Conservation (phyloP, 2,797 vertebrate species). For the Chiroxiphia lanceolata region DNA sequence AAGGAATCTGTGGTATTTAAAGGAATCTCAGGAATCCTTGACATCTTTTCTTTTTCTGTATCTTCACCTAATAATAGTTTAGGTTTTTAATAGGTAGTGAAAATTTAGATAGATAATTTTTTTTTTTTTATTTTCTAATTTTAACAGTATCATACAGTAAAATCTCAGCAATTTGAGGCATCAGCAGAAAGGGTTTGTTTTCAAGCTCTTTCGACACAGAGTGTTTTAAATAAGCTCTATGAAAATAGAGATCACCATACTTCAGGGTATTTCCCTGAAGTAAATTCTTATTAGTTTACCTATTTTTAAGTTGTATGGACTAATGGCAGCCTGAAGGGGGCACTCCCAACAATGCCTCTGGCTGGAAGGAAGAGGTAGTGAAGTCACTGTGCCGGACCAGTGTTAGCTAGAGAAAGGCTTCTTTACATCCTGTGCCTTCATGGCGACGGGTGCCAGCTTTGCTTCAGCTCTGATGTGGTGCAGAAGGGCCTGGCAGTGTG, state of each 20-base stretch:
- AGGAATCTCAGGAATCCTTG: not conserved
- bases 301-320: not conserved
- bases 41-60: not conserved
- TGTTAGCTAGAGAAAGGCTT: not conserved
- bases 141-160: not conserved
- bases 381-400: not conserved
- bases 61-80: not conserved
- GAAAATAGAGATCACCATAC: not conserved
- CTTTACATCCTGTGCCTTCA: not conserved
- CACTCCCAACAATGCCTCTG: fast-evolving
- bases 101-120: not conserved
- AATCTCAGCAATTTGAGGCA: not conserved
- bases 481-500: not conserved
- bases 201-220: not conserved
- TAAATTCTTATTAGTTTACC: not conserved
- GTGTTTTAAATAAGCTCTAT: not conserved
- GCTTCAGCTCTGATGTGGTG: not conserved
- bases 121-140: not conserved
- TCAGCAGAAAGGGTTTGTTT: not conserved
- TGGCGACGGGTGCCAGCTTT: not conserved
- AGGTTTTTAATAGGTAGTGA: not conserved
- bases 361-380: not conserved
- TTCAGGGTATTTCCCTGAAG: not conserved
- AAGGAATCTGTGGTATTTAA: not conserved
- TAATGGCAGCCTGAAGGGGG: not conserved